These are phyloP conservation scores for Steatocranus sp. DNA, from an alignment of 2,797 vertebrate genomes.

Conservation along the genomic window DNA sequence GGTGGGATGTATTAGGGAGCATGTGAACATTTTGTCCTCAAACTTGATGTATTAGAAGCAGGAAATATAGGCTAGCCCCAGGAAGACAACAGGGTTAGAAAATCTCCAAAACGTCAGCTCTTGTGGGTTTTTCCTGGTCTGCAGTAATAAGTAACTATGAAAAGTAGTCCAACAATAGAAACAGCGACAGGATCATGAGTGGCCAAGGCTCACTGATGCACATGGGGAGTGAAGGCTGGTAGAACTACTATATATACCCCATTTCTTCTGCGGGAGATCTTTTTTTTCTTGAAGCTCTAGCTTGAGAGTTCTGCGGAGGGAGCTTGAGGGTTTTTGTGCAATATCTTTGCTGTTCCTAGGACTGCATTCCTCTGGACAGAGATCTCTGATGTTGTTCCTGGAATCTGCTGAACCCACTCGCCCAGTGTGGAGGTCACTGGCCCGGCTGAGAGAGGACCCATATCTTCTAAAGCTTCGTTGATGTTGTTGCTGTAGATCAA, in stretches of 20 bases:
- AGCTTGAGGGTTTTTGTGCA: background rate
- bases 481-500: background rate
- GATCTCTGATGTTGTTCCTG: background rate
- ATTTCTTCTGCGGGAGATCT: background rate
- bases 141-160: background rate
- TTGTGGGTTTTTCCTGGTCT: background rate
- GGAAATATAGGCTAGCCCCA: background rate
- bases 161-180: background rate
- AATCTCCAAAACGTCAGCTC: background rate
- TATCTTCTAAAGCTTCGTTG: fast-evolving
- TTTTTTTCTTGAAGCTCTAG: background rate
- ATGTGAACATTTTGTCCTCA: background rate
- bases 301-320: background rate
- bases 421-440: background rate
- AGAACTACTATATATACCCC: background rate
- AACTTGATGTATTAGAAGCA: background rate
- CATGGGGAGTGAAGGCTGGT: background rate
- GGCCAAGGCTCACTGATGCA: background rate
- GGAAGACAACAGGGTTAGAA: fast-evolving
- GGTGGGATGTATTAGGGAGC: background rate
- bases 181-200: background rate
- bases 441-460: background rate
- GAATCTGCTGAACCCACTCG: background rate
- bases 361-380: background rate
- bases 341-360: fast-evolving